Percentiles rank a stretch among this genome's conserved stretches.
Evolutionary conservation across 37 sponge, comb jelly and placozoan genomes (phyloP).

Genomic region (Agelas oroides): DNA sequence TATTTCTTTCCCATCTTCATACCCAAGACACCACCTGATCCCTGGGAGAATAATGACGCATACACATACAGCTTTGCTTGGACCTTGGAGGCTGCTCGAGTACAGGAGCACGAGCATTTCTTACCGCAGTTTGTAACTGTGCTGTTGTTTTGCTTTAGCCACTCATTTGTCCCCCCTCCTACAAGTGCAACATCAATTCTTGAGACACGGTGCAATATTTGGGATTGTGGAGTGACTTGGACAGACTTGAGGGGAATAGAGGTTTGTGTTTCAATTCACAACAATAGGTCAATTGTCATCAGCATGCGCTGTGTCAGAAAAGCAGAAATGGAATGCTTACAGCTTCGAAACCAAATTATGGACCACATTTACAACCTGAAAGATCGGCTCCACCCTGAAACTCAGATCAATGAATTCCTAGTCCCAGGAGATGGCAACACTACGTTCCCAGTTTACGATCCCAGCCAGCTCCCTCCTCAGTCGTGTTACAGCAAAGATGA

Average conservation of each 20-base stretch:
- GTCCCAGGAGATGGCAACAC: slow-evolving; percentile 3
- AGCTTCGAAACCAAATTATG: slow-evolving; percentile 19
- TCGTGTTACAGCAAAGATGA: not conserved
- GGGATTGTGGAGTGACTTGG: slow-evolving; percentile 3
- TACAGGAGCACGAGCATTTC: not conserved
- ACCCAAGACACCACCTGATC: not conserved
- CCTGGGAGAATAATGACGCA: slow-evolving; percentile 5
- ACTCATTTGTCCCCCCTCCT: slow-evolving; percentile 9
- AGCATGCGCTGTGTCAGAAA: slow-evolving; percentile 27
- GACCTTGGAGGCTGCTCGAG: slow-evolving; percentile 7
- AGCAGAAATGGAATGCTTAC: slow-evolving; percentile 10
- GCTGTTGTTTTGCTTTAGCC: slow-evolving; percentile 16
- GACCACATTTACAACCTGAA: not conserved
- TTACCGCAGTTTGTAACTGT: slow-evolving; percentile 13
- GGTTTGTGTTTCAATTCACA: slow-evolving; percentile 10
- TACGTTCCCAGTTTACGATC: not conserved
- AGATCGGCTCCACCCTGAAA: not conserved
- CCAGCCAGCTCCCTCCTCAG: not conserved
- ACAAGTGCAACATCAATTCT: not conserved
- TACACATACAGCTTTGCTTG: slow-evolving; percentile 27
- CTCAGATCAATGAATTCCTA: not conserved
- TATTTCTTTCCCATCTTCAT: slow-evolving; percentile 17
- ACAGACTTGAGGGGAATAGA: not conserved
- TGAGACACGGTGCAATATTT: not conserved
- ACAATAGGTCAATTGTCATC: slow-evolving; percentile 3